These are phyloP conservation scores for Gambelia wislizenii DNA, from an alignment of 2,797 vertebrate genomes.

Conservation along the genomic window DNA sequence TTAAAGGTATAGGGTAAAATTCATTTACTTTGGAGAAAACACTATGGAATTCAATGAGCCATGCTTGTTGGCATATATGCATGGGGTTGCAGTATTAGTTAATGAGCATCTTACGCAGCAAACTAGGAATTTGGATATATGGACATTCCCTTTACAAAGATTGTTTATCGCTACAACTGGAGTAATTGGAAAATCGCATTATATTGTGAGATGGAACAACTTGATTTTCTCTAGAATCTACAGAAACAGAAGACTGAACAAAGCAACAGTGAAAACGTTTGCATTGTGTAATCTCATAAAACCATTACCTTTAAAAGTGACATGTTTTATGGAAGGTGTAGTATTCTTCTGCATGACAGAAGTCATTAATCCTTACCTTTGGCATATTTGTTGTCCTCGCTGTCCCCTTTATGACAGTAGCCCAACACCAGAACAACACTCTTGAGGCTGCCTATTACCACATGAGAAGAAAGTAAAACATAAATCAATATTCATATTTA, in stretches of 20 bases:
- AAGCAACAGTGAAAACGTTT: slow-evolving; percentile 18
- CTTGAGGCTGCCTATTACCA: slow-evolving; percentile 85
- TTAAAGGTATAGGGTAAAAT: not conserved
- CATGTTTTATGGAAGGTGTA: not conserved
- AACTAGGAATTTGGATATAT: not conserved
- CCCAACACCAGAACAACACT: slow-evolving; percentile 89
- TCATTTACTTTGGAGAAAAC: not conserved
- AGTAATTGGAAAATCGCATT: not conserved
- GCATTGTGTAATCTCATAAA: not conserved
- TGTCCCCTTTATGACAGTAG: slow-evolving; percentile 74
- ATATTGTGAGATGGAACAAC: not conserved
- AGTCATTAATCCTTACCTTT: slow-evolving; percentile 77
- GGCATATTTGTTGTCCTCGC: slow-evolving; percentile 69
- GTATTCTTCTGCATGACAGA: slow-evolving; percentile 13
- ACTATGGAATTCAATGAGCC: not conserved
- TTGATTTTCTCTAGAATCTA: not conserved
- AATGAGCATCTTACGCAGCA: not conserved
- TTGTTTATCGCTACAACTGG: no score
- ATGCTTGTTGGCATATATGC: not conserved
- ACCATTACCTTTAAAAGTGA: not conserved
- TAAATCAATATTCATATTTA: not conserved
- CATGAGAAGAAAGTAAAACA: slow-evolving; percentile 14
- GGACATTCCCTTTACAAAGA: not conserved
- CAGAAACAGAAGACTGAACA: not conserved
- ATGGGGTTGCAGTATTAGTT: not conserved